Evolutionary conservation across 2,113 vertebrate genomes (phyloP).

Genomic region (Speoplatyrhinus poulsoni): DNA sequence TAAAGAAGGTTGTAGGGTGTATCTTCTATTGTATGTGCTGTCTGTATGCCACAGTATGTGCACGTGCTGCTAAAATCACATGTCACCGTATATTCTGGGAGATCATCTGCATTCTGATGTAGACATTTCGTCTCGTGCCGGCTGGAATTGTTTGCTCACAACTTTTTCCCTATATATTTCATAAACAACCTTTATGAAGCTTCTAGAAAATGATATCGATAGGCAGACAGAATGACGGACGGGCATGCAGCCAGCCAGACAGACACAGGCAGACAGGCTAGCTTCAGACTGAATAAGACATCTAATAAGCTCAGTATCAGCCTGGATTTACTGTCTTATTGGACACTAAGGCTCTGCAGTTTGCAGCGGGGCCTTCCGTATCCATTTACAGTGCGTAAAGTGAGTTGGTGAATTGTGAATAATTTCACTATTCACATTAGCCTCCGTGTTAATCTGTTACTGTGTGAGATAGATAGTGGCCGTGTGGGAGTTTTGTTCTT

Average conservation of each 20-base stretch:
- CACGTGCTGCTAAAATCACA: too few species aligned
- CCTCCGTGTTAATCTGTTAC: slow-evolving; percentile 18
- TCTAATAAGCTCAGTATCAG: slow-evolving; percentile 60
- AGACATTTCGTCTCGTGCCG: slow-evolving; percentile 7
- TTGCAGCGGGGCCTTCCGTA: slow-evolving; percentile 41
- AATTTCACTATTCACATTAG: slow-evolving; percentile 19
- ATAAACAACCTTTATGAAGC: slow-evolving; percentile 67
- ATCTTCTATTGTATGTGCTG: too few species aligned
- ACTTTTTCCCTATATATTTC: slow-evolving; percentile 51
- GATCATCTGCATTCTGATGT: slow-evolving; percentile 1
- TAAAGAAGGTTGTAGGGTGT: too few species aligned
- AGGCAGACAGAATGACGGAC: not conserved
- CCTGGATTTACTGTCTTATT: slow-evolving; percentile 67
- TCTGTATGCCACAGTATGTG: too few species aligned
- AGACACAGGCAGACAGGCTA: slow-evolving; percentile 36
- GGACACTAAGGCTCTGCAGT: slow-evolving; percentile 53
- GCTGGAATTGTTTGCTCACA: slow-evolving; percentile 28
- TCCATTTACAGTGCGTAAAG: slow-evolving; percentile 11
- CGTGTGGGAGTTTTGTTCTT: slow-evolving; percentile 6
- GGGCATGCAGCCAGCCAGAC: slow-evolving; percentile 4
- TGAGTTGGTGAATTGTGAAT: not conserved
- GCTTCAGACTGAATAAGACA: slow-evolving; percentile 55
- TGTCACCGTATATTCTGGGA: not conserved
- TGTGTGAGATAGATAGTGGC: not conserved
- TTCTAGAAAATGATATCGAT: slow-evolving; percentile 25